Base-by-base conservation (phyloP, 2,797 vertebrate genomes). In the Protonibea diacanthus region DNA sequence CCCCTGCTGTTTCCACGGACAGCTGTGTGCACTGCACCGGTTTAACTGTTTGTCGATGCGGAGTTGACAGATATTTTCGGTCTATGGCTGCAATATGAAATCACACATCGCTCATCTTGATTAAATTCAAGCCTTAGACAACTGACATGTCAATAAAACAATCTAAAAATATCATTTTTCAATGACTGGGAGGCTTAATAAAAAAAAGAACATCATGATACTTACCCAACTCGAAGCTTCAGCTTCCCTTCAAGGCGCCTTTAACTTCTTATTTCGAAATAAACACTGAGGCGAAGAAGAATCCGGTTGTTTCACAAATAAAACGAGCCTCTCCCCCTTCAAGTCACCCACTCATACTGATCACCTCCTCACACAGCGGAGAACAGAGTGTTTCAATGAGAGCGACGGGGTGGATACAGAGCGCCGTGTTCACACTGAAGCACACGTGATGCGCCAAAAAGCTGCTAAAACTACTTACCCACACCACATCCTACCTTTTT, bases 211-310 rank as follows among this genome's bases (percentile, higher is more conserved):
- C 59, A 78, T 23, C 66, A 71, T 23, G 60, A 40, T 25, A 87
- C 86, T 86, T 60, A 91, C 90, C 83, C 53, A 75, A 76, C 60
- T 70, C 56, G 59, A 23, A 48, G n/a, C 51, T 66, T 65, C 44
- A 11, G 17, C 53, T 33, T 42, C 48, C 38, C 17, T 64, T 20
- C 18, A 20, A 25, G 51, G 38, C 21, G 63, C 23, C 57, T 61
- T 17, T 20, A 75, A 81, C 53, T 80, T 86, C 62, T 69, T n/a
- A 25, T 68, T 49, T 59, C 1, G 23, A 10, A 29, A 47, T 14
- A 4, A 9, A 61, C 52, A 53, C 0, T 6, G 23, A 67, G 7
- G 15, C 38, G 25, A 8, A 27, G 3, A 23, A 10, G 9, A 14
- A 38, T 68, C 25, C 57, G 14, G 53, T 3, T 13, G n/a, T 78